Evolutionary conservation across 2,888 invertebrate species (phyloP), one percentile per base, ranked within the genome.

Genomic region (Alentia gelatinosa): DNA sequence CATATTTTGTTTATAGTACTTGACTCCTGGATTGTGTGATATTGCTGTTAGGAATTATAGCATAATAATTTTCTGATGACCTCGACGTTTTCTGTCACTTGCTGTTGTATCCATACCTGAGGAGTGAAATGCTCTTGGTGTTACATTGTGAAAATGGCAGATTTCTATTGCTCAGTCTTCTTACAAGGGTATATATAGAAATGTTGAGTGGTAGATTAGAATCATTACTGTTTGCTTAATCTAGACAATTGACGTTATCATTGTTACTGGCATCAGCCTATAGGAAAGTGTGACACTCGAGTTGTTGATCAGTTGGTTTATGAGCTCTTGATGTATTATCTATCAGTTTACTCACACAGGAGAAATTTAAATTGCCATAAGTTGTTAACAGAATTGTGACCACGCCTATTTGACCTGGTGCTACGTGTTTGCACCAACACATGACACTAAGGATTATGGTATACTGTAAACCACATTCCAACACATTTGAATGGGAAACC

Each of bases 221-320:
- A 79, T 79, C 79, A 79, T 79, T 37, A 35, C 79, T 79, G 79
- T 79, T 79, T 79, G 37, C 79, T 79, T 79, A 79, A 79, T 19
- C 79, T 39, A 39, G 37, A 37, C 35, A 39, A 37, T 79, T 9
- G 19, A 79, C 39, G 37, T 79, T 79, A 79, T 39, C 3, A 79
- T 35, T 79, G 79, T 79, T 79, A 79, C 37, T 33, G 79, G 39
- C 37, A 35, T n/a, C 12, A 0, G 68, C 33, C 37, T 37, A 35
- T 39, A 4, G 12, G 74, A 33, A 23, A 35, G 1, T 4, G 74
- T 74, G 9, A 79, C 79, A 12, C 23, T 79, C 39, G 0, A 79
- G 35, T 79, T 79, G 79, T 37, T 79, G 79, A 37, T 37, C 0
- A 37, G 35, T 79, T 9, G 4, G 5, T 26, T 68, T 68, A 30